phyloP scores from a whole-genome alignment of 2,113 vertebrate species.

The Meles meles region DNA sequence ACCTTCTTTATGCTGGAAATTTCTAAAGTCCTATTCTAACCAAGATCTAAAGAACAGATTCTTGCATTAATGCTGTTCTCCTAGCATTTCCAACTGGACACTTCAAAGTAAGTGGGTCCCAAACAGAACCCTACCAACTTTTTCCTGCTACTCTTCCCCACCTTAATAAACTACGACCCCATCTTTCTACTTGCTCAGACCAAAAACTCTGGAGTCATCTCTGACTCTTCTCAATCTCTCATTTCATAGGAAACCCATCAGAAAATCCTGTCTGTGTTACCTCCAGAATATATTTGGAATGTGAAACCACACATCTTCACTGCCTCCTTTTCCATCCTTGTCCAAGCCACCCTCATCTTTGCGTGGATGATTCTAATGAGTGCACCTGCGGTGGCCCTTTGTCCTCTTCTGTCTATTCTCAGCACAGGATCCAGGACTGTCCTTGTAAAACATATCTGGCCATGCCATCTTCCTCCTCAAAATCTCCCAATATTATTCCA shows the following conservation, averaged over 20 bases:
- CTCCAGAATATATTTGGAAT: not conserved
- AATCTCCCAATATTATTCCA: not conserved
- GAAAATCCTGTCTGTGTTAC: not conserved
- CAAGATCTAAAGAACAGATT: not conserved
- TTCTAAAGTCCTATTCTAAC: not conserved
- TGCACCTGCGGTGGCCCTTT: not conserved
- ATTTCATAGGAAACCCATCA: not conserved
- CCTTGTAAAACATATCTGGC: not conserved
- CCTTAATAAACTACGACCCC: not conserved
- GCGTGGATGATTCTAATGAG: not conserved
- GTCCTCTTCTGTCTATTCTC: not conserved
- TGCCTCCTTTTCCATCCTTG: not conserved
- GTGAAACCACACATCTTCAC: not conserved
- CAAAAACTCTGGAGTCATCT: not conserved
- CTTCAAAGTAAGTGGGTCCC: not conserved
- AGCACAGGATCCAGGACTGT: not conserved
- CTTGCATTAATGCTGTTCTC: not conserved
- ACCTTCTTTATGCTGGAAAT: not conserved
- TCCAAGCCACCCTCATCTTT: not conserved
- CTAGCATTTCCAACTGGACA: not conserved
- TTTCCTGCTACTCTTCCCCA: not conserved
- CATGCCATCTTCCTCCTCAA: not conserved
- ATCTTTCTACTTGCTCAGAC: not conserved
- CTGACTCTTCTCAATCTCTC: not conserved
- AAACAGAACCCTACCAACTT: not conserved